These are phyloP conservation scores for Protodeltote pygarga DNA, from an alignment of 2,888 invertebrate genomes.

Conservation along the genomic window DNA sequence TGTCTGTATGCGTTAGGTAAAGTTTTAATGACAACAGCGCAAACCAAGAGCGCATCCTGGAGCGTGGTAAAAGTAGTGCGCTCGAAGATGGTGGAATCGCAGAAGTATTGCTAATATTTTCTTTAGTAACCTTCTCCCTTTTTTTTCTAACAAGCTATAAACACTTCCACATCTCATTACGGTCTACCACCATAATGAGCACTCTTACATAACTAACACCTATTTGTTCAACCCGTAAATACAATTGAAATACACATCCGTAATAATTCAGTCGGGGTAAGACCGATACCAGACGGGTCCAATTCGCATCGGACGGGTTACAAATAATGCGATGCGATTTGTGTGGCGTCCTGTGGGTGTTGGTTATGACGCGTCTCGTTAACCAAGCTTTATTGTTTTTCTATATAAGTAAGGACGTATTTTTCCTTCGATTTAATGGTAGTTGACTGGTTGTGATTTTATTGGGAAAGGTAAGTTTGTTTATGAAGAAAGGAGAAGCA, in stretches of 20 bases:
- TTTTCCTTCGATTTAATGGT: constrained; percentile 41
- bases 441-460: constrained; percentile 24
- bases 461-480: constrained; percentile 22
- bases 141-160: background rate
- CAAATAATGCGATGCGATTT: constrained; percentile 76
- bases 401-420: constrained; percentile 43
- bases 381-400: constrained; percentile 76
- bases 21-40: too few relatives aligned
- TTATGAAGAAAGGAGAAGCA: constrained; percentile 8
- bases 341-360: constrained; percentile 67
- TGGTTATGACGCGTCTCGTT: constrained; percentile 79
- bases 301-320: constrained; percentile 59
- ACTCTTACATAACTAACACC: constrained; percentile 11
- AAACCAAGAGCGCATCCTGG: too few relatives aligned
- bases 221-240: constrained; percentile 37
- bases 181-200: constrained; percentile 28
- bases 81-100: too few relatives aligned
- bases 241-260: constrained; percentile 49
- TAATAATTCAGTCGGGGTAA: constrained; percentile 47
- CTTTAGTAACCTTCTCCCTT: background rate
- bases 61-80: too few relatives aligned
- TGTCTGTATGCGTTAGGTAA: too few relatives aligned
- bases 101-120: background rate
- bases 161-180: constrained; percentile 15
- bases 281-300: constrained; percentile 45